Percentiles rank a stretch among this genome's conserved stretches.
phyloP scores from a whole-genome alignment of 2,797 vertebrate genomes.

The Lophius americanus region DNA sequence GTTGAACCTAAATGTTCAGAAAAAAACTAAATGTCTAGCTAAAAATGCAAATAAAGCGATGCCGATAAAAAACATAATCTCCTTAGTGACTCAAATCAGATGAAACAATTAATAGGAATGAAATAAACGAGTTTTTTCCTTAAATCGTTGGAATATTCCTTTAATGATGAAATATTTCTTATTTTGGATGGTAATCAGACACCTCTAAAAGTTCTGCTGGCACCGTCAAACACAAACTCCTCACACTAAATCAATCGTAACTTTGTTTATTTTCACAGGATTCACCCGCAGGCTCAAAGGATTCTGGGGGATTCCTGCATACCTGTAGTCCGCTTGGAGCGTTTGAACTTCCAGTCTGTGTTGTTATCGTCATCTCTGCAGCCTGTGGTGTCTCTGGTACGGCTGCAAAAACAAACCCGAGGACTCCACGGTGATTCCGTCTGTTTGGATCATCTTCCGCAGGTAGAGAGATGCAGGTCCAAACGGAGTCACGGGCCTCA shows the following conservation, averaged over 20 bases:
- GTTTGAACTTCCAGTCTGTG: constrained; percentile 84
- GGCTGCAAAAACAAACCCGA: constrained; percentile 38
- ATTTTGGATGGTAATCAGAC: too few relatives aligned
- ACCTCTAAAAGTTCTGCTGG: not conserved
- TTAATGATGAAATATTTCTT: too few relatives aligned
- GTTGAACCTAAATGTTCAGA: too few relatives aligned
- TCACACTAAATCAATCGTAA: not conserved
- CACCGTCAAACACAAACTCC: not conserved
- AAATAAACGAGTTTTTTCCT: too few relatives aligned
- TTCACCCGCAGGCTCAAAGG: constrained; percentile 72
- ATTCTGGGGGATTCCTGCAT: constrained; percentile 79
- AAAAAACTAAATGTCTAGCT: too few relatives aligned
- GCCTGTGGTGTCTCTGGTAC: constrained; percentile 63
- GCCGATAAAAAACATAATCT: too few relatives aligned
- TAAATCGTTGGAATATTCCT: too few relatives aligned
- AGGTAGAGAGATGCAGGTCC: constrained; percentile 48
- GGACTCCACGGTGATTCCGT: not conserved
- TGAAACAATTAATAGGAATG: too few relatives aligned
- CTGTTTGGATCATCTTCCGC: constrained; percentile 10
- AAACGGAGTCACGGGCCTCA: not conserved
- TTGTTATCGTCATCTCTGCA: constrained; percentile 65
- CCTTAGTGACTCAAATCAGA: too few relatives aligned
- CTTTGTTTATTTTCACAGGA: constrained; percentile 43
- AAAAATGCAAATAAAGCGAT: too few relatives aligned
- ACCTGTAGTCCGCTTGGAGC: constrained; percentile 90